phyloP scores from a whole-genome alignment of 2,113 vertebrate genomes.

The Greenwoodochromis staneri region DNA sequence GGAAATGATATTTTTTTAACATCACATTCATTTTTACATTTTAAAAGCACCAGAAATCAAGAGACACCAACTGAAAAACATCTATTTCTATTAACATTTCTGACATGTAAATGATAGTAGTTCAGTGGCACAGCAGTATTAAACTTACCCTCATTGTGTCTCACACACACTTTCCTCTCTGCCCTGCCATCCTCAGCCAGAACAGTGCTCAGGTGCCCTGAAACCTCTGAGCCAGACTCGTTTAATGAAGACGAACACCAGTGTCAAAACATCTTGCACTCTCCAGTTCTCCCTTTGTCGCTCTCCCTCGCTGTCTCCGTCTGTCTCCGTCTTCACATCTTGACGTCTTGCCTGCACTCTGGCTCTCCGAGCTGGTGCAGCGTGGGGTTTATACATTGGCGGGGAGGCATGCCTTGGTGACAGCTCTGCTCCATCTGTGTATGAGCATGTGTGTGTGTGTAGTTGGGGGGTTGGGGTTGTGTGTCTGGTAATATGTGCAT shows the following conservation, averaged over 20 bases:
- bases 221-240: constrained; percentile 20
- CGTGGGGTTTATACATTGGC: constrained; percentile 60
- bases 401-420: constrained; percentile 48
- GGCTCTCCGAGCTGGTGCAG: constrained; percentile 32
- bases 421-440: constrained; percentile 33
- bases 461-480: neutral
- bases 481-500: constrained; percentile 46
- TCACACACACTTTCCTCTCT: constrained; percentile 5
- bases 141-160: constrained; percentile 50
- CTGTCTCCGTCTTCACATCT: constrained; percentile 53
- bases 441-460: constrained; percentile 6
- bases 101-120: neutral
- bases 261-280: constrained; percentile 24
- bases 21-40: neutral
- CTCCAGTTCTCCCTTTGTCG: constrained; percentile 6
- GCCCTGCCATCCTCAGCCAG: constrained; percentile 10
- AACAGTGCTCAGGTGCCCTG: neutral
- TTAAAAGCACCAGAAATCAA: neutral
- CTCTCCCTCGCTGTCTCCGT: constrained; percentile 22
- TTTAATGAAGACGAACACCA: constrained; percentile 6
- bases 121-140: neutral
- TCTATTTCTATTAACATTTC: neutral
- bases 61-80: neutral
- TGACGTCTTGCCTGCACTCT: constrained; percentile 55
- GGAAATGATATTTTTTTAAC: neutral